Base-by-base conservation (phyloP, 2,113 vertebrate genomes). In the Microcebus tavaratra region DNA sequence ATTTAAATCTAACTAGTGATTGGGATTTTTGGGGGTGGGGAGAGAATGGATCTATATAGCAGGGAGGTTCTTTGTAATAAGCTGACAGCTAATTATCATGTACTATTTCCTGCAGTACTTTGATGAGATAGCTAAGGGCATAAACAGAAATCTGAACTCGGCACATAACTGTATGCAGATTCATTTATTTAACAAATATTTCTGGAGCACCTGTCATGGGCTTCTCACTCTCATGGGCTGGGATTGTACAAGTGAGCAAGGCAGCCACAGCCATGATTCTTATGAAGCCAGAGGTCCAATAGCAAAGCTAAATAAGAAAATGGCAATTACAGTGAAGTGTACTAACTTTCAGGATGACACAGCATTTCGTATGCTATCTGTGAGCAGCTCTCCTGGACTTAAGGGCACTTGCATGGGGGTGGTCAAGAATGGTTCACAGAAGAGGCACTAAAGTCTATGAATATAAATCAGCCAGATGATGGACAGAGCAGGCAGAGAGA, bases 1-100 rank as follows among this genome's bases (percentile, higher is more conserved):
- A 79, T 95, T 95, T 92, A 90, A 76, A 84, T 93, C 73, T 93
- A 45, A n/a, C 78, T 84, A 87, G n/a, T 29, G 29, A 85, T 4
- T 96, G 67, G 39, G 83, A 7, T 73, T n/a, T 50, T 0, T 1
- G 1, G 3, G 5, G 3, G 15, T 4, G 13, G 5, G 15, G 18
- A 5, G 45, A 2, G 14, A 5, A 14, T 84, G 63, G 81, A 72
- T 73, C 15, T 92, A 6, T 70, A 42, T 55, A 88, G 20, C 18
- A 78, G 39, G 34, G 21, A 72, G 59, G 61, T 91, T 42, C 87
- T 39, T 72, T 73, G 68, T 88, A 79, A 91, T 59, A 78, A 80
- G 36, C 3, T 5, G 20, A 42, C 13, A 73, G 45, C 61, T 87
- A 82, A 88, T 89, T 67, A 88, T 48, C 42, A 61, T 61, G 45